phyloP scores from a whole-genome alignment of 2,113 vertebrate genomes.

The Telmatochromis bifrenatus region DNA sequence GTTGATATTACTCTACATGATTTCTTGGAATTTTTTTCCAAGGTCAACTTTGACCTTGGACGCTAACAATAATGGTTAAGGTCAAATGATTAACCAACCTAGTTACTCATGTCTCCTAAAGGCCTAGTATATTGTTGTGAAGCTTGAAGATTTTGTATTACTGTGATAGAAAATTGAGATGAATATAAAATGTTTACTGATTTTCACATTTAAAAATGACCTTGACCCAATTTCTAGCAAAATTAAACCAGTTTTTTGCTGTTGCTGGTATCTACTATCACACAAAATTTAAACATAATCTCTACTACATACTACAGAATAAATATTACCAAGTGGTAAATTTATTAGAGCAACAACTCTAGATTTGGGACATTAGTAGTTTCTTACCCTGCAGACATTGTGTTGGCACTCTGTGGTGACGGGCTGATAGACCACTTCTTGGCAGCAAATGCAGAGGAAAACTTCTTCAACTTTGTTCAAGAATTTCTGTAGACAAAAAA shows the following conservation, averaged over 20 bases:
- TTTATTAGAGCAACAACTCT: background rate
- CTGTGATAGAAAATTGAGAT: background rate
- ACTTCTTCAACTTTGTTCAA: slow-evolving; percentile 89
- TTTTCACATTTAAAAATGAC: background rate
- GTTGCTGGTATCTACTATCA: background rate
- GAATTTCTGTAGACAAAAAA: slow-evolving; percentile 75
- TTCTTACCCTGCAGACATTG: slow-evolving; percentile 91
- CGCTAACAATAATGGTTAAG: background rate
- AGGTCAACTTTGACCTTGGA: background rate
- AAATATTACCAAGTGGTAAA: background rate
- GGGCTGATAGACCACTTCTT: slow-evolving; percentile 89
- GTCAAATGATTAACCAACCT: background rate
- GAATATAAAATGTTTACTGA: background rate
- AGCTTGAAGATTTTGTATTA: background rate
- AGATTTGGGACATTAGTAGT: background rate
- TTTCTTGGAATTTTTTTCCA: background rate
- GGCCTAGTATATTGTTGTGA: background rate
- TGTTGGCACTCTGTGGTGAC: slow-evolving; percentile 93
- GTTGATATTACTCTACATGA: background rate
- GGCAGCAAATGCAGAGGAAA: slow-evolving; percentile 95
- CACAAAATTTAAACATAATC: background rate
- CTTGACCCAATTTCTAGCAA: background rate
- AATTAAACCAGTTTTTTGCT: background rate
- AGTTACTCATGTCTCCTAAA: background rate
- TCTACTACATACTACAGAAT: background rate